A percentile compares a stretch with the other conserved stretches of the same genome.
phyloP scores from a whole-genome alignment of 2,797 vertebrate species.

The Garrulus glandarius region DNA sequence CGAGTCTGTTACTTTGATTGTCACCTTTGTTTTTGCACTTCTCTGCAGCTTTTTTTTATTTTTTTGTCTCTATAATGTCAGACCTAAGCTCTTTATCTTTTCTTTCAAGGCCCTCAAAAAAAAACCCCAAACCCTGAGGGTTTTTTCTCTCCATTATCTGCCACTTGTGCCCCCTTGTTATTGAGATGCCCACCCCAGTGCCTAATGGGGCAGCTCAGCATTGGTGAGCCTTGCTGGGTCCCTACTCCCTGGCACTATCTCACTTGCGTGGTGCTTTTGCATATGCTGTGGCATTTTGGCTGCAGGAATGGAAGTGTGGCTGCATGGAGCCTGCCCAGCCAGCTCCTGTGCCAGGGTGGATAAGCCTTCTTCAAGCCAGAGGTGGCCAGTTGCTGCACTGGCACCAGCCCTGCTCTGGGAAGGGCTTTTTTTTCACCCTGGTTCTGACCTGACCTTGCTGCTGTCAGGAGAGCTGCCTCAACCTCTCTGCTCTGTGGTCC shows the following conservation, averaged over 20 bases:
- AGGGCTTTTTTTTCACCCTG: background rate
- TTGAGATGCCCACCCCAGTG: background rate
- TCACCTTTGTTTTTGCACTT: background rate
- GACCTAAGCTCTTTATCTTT: background rate
- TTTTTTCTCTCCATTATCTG: background rate
- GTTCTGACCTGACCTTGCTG: background rate
- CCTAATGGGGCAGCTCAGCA: background rate
- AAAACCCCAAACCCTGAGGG: rapidly evolving
- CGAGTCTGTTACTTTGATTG: background rate
- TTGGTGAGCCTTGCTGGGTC: background rate
- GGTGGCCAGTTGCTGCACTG: rapidly evolving
- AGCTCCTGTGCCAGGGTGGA: background rate
- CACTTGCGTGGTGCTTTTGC: rapidly evolving
- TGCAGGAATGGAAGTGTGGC: background rate
- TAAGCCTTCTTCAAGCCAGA: background rate
- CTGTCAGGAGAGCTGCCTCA: background rate
- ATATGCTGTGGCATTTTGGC: background rate
- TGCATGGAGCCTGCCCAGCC: rapidly evolving
- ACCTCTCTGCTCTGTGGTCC: background rate
- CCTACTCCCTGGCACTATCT: rapidly evolving
- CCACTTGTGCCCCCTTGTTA: background rate
- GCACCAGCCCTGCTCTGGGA: background rate
- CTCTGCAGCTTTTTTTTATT: background rate
- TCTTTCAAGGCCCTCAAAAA: background rate
- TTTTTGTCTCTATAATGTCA: background rate